Conservation (phyloP, 2,888 invertebrate species). For the Agrotis ipsilon region DNA sequence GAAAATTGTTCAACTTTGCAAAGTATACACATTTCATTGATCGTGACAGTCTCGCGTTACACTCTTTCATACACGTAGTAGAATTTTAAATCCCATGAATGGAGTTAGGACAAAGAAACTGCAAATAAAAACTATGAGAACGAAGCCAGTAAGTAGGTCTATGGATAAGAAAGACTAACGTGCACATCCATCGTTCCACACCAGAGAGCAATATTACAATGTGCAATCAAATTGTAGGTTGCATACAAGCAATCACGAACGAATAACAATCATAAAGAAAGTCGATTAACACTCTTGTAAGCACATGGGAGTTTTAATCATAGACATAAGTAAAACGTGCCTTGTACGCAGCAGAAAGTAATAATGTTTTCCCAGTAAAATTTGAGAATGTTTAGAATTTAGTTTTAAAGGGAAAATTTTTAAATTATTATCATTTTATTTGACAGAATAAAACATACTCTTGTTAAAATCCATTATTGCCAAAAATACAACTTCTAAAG, state of each 20-base stretch:
- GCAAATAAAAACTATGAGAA: constrained; percentile 62
- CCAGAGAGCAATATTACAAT: constrained; percentile 65
- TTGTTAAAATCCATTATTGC: too few species aligned
- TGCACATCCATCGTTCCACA: constrained; percentile 61
- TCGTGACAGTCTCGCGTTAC: neutral
- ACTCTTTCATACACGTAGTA: constrained; percentile 8
- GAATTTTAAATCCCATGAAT: constrained; percentile 50
- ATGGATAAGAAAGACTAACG: constrained; percentile 63
- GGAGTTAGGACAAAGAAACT: constrained; percentile 39
- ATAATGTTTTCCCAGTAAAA: too few species aligned
- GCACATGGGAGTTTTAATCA: neutral
- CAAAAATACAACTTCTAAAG: too few species aligned
- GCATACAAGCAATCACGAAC: constrained; percentile 57
- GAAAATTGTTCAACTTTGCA: too few species aligned
- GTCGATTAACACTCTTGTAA: constrained; percentile 28
- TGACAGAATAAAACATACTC: too few species aligned
- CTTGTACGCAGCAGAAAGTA: too few species aligned
- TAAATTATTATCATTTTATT: too few species aligned
- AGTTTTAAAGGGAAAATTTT: too few species aligned
- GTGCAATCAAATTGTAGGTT: constrained; percentile 65
- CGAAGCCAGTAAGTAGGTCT: constrained; percentile 64
- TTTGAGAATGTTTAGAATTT: too few species aligned
- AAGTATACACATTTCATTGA: too few species aligned
- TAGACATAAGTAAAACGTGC: neutral
- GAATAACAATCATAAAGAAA: constrained; percentile 46